phyloP scores from a whole-genome alignment of 1,140 invertebrate genomes.

The Drosophila miranda region DNA sequence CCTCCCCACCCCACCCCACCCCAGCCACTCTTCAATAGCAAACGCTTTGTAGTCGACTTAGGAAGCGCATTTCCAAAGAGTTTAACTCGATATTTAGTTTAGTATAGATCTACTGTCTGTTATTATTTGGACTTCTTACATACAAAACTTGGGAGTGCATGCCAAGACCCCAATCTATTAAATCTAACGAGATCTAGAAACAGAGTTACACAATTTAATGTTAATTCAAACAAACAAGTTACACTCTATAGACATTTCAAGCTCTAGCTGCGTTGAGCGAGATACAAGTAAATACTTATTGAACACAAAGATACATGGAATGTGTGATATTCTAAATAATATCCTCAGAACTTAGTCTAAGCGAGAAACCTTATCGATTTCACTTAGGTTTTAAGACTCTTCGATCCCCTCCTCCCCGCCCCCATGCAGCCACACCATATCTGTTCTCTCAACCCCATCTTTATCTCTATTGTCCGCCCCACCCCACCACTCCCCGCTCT shows the following conservation, averaged over 20 bases:
- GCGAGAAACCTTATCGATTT: conserved; percentile 9
- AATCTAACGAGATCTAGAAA: conserved; percentile 28
- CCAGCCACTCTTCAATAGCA: conserved; percentile 24
- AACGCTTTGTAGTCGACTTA: conserved; percentile 63
- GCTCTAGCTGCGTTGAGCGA: conserved; percentile 56
- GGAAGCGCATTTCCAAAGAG: conserved; percentile 68
- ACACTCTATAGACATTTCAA: conserved; percentile 52
- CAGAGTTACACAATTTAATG: conserved; percentile 45
- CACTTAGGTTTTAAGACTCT: conserved; percentile 30
- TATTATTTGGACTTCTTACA: conserved; percentile 46
- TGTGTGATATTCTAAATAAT: conserved; percentile 78
- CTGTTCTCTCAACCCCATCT: conserved; percentile 11
- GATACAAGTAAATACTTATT: conserved; percentile 39
- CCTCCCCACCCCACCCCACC: not conserved
- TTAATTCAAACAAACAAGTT: conserved; percentile 41
- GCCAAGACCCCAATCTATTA: conserved; percentile 8
- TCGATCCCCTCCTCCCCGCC: conserved; percentile 4
- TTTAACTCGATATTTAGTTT: conserved; percentile 62
- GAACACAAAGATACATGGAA: conserved; percentile 49
- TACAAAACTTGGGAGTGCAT: conserved; percentile 16
- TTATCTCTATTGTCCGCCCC: too few species aligned
- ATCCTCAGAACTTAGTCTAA: conserved; percentile 59
- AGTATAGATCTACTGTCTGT: conserved; percentile 37
- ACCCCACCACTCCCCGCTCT: conserved; percentile 9
- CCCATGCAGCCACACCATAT: conserved; percentile 7